These are phyloP conservation scores for Erinaceus europaeus DNA, from an alignment of 2,113 vertebrate species.

Conservation along the genomic window DNA sequence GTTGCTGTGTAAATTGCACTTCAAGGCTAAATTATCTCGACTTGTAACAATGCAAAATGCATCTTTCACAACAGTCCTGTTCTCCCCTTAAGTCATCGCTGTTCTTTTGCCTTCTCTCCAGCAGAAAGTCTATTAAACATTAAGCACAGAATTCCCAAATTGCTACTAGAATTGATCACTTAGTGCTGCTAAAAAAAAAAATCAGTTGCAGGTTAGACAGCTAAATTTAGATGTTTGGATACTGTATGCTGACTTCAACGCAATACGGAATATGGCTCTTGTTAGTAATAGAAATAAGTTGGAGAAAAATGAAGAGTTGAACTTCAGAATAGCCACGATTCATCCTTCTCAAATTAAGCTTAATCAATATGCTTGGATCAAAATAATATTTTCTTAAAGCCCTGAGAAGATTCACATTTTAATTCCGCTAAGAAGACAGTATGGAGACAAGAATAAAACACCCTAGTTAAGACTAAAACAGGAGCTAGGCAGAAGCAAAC, in stretches of 20 bases:
- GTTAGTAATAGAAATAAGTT: slow-evolving; percentile 5
- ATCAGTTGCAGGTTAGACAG: background rate
- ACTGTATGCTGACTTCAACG: background rate
- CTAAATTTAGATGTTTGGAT: slow-evolving; percentile 14
- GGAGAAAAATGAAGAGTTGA: background rate
- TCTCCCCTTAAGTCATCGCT: background rate
- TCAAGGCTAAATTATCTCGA: slow-evolving; percentile 37
- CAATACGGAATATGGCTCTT: background rate
- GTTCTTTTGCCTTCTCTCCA: slow-evolving; percentile 5
- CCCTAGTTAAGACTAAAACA: background rate
- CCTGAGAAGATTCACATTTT: background rate
- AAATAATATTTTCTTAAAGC: background rate
- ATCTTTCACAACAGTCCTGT: slow-evolving; percentile 28
- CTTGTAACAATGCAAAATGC: slow-evolving; percentile 8
- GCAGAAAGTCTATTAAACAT: background rate
- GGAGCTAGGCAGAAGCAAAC: too few species aligned
- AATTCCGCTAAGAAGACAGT: background rate
- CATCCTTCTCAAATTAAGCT: slow-evolving; percentile 23
- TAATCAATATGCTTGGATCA: background rate
- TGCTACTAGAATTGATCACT: background rate
- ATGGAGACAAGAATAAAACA: background rate
- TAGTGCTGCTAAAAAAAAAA: slow-evolving; percentile 19
- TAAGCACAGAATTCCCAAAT: slow-evolving; percentile 16
- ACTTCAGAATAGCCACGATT: background rate
- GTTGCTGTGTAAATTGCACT: slow-evolving; percentile 34